Evolutionary conservation across 2,888 invertebrate genomes (phyloP).

Genomic region (Synergus japonicus): DNA sequence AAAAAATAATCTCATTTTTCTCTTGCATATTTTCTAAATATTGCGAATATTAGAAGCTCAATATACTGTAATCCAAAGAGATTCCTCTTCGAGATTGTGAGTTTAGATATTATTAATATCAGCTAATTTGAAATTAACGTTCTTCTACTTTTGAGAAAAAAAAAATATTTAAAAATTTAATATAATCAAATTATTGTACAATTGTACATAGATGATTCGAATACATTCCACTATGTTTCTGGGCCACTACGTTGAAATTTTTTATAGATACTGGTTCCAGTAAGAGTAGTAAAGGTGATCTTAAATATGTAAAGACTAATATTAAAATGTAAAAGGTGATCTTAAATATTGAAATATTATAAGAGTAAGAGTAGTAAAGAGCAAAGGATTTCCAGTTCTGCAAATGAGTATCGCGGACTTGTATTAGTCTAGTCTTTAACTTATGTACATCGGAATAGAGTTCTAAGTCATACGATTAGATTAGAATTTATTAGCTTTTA

Average conservation of each 20-base stretch:
- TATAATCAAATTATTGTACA: constrained; percentile 37
- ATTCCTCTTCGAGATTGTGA: constrained; percentile 40
- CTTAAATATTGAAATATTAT: constrained; percentile 21
- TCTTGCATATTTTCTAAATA: constrained; percentile 52
- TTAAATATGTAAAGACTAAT: constrained; percentile 7
- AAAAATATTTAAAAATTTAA: constrained; percentile 34
- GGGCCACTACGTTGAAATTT: not conserved
- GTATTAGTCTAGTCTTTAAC: constrained; percentile 51
- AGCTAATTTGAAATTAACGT: not conserved
- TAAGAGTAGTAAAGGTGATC: constrained; percentile 12
- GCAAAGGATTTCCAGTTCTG: constrained; percentile 4
- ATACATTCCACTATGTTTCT: not conserved
- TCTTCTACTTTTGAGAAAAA: not conserved
- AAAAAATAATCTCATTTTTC: constrained; percentile 46
- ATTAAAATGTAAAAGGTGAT: not conserved
- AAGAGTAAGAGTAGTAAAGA: constrained; percentile 5
- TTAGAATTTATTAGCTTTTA: constrained; percentile 4
- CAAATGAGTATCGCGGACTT: not conserved
- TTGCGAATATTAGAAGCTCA: constrained; percentile 45
- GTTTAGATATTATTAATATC: not conserved
- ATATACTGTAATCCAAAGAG: constrained; percentile 48
- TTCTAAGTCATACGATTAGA: constrained; percentile 27
- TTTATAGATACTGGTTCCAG: not conserved
- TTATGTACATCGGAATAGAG: constrained; percentile 23
- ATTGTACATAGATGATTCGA: not conserved